Evolutionary conservation across 2,888 invertebrate species (phyloP).

Genomic region (Drosophila acutilabella): DNA sequence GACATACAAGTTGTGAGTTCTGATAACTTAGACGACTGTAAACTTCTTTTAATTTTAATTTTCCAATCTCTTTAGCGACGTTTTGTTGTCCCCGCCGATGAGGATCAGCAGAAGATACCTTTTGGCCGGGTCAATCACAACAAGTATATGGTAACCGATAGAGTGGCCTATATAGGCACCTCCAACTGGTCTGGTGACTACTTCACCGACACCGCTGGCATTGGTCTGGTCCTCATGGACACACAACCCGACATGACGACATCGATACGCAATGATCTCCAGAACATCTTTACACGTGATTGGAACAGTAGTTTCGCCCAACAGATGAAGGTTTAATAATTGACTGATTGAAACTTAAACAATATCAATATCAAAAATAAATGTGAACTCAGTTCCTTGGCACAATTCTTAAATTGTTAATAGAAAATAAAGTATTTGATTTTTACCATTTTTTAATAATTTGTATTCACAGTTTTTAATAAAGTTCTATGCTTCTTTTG

Average conservation of each 20-base stretch:
- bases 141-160: slow-evolving; percentile 99
- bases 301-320: slow-evolving; percentile 94
- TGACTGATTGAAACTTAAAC: neutral
- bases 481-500: slow-evolving; percentile 39
- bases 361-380: slow-evolving; percentile 10
- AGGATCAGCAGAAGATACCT: slow-evolving; percentile 93
- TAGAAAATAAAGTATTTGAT: neutral
- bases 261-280: slow-evolving; percentile 90
- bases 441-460: slow-evolving; percentile 19
- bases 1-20: slow-evolving; percentile 91
- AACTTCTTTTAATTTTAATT: neutral
- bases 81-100: slow-evolving; percentile 93
- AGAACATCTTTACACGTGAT: slow-evolving; percentile 93
- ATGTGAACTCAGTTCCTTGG: slow-evolving; percentile 1
- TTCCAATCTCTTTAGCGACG: slow-evolving; percentile 83
- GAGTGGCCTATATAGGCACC: slow-evolving; percentile 96
- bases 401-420: neutral
- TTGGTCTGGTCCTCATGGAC: slow-evolving; percentile 89
- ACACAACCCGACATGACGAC: slow-evolving; percentile 84
- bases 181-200: slow-evolving; percentile 99
- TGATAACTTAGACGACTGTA: too few relatives aligned
- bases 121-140: slow-evolving; percentile 97
- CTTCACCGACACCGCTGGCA: slow-evolving; percentile 95
- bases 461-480: slow-evolving; percentile 39
- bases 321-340: neutral